Evolutionary conservation across 2,888 invertebrate species (phyloP), one percentile per base, ranked within the genome.

Genomic region (Corythucha ciliata): DNA sequence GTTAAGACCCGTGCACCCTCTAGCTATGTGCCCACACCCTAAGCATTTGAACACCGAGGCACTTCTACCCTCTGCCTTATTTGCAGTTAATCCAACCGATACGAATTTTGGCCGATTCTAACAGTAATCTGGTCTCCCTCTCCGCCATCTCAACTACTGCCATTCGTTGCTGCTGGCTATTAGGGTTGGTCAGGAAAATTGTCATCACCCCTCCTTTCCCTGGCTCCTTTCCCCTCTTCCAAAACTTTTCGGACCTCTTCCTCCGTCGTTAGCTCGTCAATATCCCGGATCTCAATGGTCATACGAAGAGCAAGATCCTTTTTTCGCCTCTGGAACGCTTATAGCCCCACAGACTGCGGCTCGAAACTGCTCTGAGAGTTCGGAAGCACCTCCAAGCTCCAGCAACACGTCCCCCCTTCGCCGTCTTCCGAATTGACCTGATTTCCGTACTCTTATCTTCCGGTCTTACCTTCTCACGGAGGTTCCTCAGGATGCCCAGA

Each of bases 91-190:
- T 34, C 34, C 10, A 6, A 6, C 18, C 34, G 18, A 6, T 36
- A 18, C 36, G 36, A n/a, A 36, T 18, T n/a, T 36, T 36, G n/a
- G 36, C 7, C 7, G 8, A 8, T 36, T 36, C 36, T 7, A 36
- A 7, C 7, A 36, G 7, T 7, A 14, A 18, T n/a, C 24, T 6
- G 12, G 14, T 18, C 14, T n/a, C 36, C 14, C 16, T 36, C 36
- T 36, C 36, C n/a, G 7, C 7, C 36, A 36, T 7, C 36, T 36
- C 36, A n/a, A 36, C 36, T 7, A 36, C 14, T 6, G 36, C 36
- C 36, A 36, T 36, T n/a, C 36, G 7, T n/a, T 36, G 36, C 8
- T n/a, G 14, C 36, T n/a, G n/a, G 36, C 14, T 36, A n/a, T 36
- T 36, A n/a, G 36, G 36, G 8, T 36, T 36, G 7, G 36, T 36